These are phyloP conservation scores for Platalea minor DNA, from an alignment of 2,797 vertebrate genomes.

Conservation along the genomic window DNA sequence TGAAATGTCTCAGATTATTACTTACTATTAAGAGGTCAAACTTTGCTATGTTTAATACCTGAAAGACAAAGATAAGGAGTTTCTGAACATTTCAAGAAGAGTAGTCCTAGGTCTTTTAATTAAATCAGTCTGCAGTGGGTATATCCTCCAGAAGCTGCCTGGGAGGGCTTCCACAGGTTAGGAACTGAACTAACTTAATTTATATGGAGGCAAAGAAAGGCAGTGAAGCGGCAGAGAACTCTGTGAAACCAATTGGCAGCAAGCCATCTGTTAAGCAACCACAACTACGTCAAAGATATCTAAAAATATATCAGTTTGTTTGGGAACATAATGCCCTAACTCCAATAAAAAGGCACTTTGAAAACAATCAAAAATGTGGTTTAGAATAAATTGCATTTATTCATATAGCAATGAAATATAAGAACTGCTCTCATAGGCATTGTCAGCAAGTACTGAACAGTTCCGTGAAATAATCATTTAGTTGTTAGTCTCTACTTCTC, in stretches of 20 bases:
- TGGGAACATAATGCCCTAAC: constrained; percentile 45
- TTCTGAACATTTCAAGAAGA: background rate
- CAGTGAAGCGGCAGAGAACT: constrained; percentile 30
- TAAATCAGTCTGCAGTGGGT: background rate
- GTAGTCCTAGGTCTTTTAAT: background rate
- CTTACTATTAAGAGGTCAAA: background rate
- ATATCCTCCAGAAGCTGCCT: background rate
- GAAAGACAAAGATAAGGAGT: background rate
- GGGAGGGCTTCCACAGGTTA: constrained; percentile 7
- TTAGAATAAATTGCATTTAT: background rate
- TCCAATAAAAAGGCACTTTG: constrained; percentile 15
- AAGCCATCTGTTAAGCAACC: constrained; percentile 53
- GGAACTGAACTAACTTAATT: background rate
- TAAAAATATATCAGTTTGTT: constrained; percentile 44
- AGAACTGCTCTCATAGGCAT: background rate
- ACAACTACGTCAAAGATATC: constrained; percentile 37
- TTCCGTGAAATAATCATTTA: background rate
- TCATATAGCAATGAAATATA: background rate
- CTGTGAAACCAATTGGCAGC: constrained; percentile 34
- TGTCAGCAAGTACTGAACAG: background rate
- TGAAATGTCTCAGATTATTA: background rate
- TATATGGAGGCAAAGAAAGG: constrained; percentile 2
- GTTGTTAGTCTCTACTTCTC: background rate
- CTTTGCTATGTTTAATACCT: background rate
- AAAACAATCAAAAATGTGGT: constrained; percentile 17